Percentiles rank a stretch among this genome's conserved stretches.
These are phyloP conservation scores for Reticulitermes lucifugus DNA, from an alignment of 2,888 invertebrate species.

Conservation along the genomic window DNA sequence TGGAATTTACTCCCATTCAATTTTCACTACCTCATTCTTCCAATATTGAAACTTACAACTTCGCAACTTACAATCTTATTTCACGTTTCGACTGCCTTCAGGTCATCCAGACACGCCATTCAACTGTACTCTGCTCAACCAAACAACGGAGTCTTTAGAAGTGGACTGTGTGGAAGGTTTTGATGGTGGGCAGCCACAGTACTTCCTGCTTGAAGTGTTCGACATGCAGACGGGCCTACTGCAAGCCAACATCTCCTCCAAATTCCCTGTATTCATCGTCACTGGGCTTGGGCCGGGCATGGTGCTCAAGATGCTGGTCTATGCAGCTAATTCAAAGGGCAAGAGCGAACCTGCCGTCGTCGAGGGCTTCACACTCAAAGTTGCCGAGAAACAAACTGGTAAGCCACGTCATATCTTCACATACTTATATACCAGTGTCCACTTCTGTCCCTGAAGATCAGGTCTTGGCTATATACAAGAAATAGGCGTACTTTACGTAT, in stretches of 20 bases:
- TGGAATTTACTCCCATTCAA: too few species aligned
- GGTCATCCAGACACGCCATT: slow-evolving; percentile 82
- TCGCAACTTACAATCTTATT: too few species aligned
- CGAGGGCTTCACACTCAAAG: slow-evolving; percentile 80
- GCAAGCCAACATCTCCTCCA: slow-evolving; percentile 77
- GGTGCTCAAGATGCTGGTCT: slow-evolving; percentile 81
- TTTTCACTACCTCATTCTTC: too few species aligned
- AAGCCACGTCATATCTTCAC: slow-evolving; percentile 56
- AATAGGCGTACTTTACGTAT: too few species aligned
- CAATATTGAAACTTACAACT: too few species aligned
- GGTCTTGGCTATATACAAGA: too few species aligned
- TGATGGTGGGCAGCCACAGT: slow-evolving; percentile 82
- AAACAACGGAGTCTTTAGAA: slow-evolving; percentile 82
- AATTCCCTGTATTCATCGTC: slow-evolving; percentile 80
- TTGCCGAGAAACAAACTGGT: slow-evolving; percentile 84
- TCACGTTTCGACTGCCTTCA: slow-evolving; percentile 53
- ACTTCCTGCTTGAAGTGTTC: slow-evolving; percentile 79
- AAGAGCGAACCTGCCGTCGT: slow-evolving; percentile 78
- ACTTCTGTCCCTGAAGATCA: too few species aligned
- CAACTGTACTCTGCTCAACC: slow-evolving; percentile 81
- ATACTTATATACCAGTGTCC: too few species aligned
- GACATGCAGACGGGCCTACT: slow-evolving; percentile 74
- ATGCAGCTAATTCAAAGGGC: slow-evolving; percentile 86
- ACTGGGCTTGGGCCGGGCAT: slow-evolving; percentile 83
- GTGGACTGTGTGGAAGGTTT: slow-evolving; percentile 79